Base-by-base conservation (phyloP, 2,888 invertebrate genomes). In the Boloria selene region DNA sequence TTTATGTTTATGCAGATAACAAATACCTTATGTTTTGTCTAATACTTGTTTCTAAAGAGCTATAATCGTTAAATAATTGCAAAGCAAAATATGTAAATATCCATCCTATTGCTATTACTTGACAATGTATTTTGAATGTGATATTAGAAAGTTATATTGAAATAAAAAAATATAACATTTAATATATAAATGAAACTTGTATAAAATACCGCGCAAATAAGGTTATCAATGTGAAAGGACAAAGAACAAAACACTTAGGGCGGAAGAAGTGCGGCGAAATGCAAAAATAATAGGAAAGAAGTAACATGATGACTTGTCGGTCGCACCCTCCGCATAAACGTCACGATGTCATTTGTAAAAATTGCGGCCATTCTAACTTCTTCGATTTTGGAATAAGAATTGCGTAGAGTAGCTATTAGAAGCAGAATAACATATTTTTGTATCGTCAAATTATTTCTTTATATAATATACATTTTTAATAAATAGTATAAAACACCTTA, bases 321-420 rank as follows among this genome's bases (percentile, higher is more conserved):
- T 77, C 87, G 87, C 88, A 82, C 90, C 90, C 90, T 86, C 83
- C 83, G 87, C 85, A 87, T 90, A 90, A 90, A 89, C 89, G 91
- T 90, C 90, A 87, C 89, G 85, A 89, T 89, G 91, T 91, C 91
- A 92, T 92, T 92, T 92, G 91, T 91, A 91, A 92, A 91, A 92
- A 91, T 91, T 90, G 90, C 86, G 90, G 88, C 88, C 84, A 38
- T 88, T 81, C 82, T 79, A 89, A 90, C 84, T 90, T 90, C 86
- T 85, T 81, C 87, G 88, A 88, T 87, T 90, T 89, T 77, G 71
- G 76, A 80, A 89, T 84, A 87, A 53, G 74, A 74, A 70, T 45
- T 70, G 71, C 51, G 56, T 78, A 67, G 88, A 88, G 85, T 70
- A 68, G 74, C 17, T 47, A 16, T 45, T 13, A 14, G 6, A 38